Base-by-base conservation (phyloP, 2,797 vertebrate species). In the Ispidina lecontei region DNA sequence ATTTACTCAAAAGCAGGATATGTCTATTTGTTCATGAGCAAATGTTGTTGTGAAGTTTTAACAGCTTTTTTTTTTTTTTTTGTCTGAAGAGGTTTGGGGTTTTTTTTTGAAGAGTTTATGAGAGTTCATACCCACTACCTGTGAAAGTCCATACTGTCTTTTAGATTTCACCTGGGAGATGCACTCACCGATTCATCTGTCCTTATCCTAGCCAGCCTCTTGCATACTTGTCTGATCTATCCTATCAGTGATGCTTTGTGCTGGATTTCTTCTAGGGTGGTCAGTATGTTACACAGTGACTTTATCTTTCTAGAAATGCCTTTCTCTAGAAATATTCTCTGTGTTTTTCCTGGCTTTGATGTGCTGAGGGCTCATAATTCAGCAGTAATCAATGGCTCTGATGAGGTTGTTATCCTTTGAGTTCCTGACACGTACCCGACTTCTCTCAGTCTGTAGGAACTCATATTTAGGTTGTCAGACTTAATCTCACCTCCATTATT, bases 281-380 rank as follows among this genome's bases (percentile, higher is more conserved):
- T 68, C 72, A 82, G 62, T 71, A 71, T 4, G 3, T 83, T 77
- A 68, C 18, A 25, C 19, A 62, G 69, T 77, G 87, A 90, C 65
- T 0, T 87, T 95, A 90, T 93, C 84, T 91, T 87, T 91, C 76
- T 78, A 80, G 84, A 91, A 95, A 46, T 93, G 86, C 51, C 68
- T 91, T 91, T 76, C 68, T 89, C 63, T 74, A 62, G 84, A 84
- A 92, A 74, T 89, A 87, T 81, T 79, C 63, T 35, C 47, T 49
- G 12, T 1, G 1, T 33, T 82, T 58, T 90, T 89, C 31, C 14
- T 75, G 76, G 65, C 59, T 91, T 85, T 93, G 58, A 85, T 65
- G 29, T 91, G 55, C 51, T 75, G 81, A 58, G 51, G 55, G 64
- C 79, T 92, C 76, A 55, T 94, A 91, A 85, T 83, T 96, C 59